A percentile compares a stretch with the other conserved stretches of the same genome.
phyloP scores from a whole-genome alignment of 2,888 invertebrate species.

The Stenurella melanura region DNA sequence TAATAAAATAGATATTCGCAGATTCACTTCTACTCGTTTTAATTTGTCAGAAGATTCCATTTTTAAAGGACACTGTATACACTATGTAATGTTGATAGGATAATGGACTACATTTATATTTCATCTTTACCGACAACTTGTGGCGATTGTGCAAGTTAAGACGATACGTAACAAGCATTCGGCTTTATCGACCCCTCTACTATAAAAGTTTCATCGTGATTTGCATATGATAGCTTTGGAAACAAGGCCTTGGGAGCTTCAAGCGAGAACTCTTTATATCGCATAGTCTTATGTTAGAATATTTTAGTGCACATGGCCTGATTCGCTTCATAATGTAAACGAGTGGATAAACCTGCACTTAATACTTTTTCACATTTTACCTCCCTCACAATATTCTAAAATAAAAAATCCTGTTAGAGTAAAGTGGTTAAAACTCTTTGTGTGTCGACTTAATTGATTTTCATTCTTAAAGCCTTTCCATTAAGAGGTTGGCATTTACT shows the following conservation, averaged over 20 bases:
- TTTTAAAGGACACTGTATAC: too few relatives aligned
- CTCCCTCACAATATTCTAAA: not conserved
- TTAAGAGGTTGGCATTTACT: slow-evolving; percentile 19
- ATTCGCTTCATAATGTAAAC: slow-evolving; percentile 12
- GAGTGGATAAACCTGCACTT: slow-evolving; percentile 11
- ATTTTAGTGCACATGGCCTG: not conserved
- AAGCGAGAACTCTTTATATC: not conserved
- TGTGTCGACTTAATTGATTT: slow-evolving; percentile 28
- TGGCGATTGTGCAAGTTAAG: not conserved
- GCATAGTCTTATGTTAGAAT: not conserved
- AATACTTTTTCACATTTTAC: slow-evolving; percentile 17
- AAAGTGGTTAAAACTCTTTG: slow-evolving; percentile 19
- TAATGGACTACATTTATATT: not conserved
- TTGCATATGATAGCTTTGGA: not conserved
- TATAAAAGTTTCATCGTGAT: not conserved
- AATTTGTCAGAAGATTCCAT: too few relatives aligned
- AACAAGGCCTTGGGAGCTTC: not conserved
- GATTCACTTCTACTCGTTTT: too few relatives aligned
- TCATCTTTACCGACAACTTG: not conserved
- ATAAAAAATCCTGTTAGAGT: slow-evolving; percentile 5
- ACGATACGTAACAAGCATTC: not conserved
- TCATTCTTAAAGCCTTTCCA: slow-evolving; percentile 15
- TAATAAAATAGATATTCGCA: too few relatives aligned
- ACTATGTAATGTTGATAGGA: too few relatives aligned
- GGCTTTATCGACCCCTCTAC: not conserved